These are phyloP conservation scores for Aleiodes alternator DNA, from an alignment of 2,888 invertebrate species.

Conservation along the genomic window DNA sequence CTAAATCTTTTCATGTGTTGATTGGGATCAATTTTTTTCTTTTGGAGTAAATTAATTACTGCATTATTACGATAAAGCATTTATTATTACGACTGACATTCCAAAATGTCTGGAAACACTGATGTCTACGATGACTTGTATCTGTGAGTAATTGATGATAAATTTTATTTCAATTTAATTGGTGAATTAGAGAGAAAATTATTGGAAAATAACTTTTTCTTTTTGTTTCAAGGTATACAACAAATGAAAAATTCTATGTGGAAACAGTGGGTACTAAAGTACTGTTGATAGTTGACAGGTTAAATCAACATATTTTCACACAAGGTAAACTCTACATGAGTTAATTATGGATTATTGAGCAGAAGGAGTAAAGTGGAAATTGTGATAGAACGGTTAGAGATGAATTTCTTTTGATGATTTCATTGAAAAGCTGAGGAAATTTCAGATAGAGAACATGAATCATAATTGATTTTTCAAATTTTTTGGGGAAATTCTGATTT, in stretches of 20 bases:
- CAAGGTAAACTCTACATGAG: conserved; percentile 78
- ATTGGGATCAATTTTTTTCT: conserved; percentile 5
- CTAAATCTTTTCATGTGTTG: neutral
- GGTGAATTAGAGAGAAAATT: neutral
- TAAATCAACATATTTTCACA: conserved; percentile 83
- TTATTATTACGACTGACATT: conserved; percentile 28
- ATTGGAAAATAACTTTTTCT: conserved; percentile 27
- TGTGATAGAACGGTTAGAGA: too few species aligned
- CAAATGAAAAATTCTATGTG: conserved; percentile 92
- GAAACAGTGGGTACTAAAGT: conserved; percentile 87
- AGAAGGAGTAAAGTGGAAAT: neutral
- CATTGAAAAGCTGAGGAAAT: too few species aligned
- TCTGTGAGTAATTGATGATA: conserved; percentile 78
- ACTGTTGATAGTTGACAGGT: conserved; percentile 89
- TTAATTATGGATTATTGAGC: too few species aligned
- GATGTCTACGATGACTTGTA: conserved; percentile 85
- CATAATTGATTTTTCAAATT: too few species aligned
- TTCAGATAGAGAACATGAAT: too few species aligned
- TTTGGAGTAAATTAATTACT: conserved; percentile 2
- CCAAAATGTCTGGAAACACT: conserved; percentile 69
- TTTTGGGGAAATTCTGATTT: too few species aligned
- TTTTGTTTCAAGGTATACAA: conserved; percentile 82
- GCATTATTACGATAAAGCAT: neutral
- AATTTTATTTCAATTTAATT: neutral
- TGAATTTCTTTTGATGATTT: too few species aligned